These are phyloP conservation scores for Gymnothorax javanicus DNA, from an alignment of 2,797 vertebrate species.

Conservation along the genomic window DNA sequence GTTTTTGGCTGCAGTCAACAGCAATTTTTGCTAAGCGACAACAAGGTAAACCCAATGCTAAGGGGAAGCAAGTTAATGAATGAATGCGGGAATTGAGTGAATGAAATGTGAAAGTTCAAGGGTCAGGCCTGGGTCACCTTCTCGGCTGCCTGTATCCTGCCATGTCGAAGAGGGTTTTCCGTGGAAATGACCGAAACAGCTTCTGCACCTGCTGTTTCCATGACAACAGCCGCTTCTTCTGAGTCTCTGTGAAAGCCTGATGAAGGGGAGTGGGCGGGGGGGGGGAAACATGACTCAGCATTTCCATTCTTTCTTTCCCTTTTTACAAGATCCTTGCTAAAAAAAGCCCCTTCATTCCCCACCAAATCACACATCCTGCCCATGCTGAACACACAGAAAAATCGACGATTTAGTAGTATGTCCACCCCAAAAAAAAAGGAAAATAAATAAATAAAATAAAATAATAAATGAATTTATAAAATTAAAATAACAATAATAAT, in stretches of 20 bases:
- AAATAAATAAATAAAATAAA: too few species aligned
- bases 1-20: not conserved
- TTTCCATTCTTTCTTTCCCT: conserved; percentile 33
- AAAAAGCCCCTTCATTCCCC: not conserved
- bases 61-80: not conserved
- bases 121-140: conserved; percentile 70
- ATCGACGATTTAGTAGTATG: not conserved
- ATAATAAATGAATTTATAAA: too few species aligned
- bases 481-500: too few species aligned
- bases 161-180: conserved; percentile 95
- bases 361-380: not conserved
- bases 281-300: conserved; percentile 44
- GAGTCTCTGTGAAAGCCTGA: conserved; percentile 94
- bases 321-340: not conserved
- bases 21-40: not conserved
- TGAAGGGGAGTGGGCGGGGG: conserved; percentile 17
- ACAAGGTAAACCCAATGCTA: not conserved
- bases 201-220: conserved; percentile 99
- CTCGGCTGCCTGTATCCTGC: conserved; percentile 91
- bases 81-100: not conserved
- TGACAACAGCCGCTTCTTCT: conserved; percentile 98
- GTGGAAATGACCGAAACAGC: conserved; percentile 95
- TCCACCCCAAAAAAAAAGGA: too few species aligned
- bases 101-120: not conserved
- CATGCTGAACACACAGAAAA: not conserved